Conservation (phyloP, 2,888 invertebrate genomes). For the Cheilosia grossa region DNA sequence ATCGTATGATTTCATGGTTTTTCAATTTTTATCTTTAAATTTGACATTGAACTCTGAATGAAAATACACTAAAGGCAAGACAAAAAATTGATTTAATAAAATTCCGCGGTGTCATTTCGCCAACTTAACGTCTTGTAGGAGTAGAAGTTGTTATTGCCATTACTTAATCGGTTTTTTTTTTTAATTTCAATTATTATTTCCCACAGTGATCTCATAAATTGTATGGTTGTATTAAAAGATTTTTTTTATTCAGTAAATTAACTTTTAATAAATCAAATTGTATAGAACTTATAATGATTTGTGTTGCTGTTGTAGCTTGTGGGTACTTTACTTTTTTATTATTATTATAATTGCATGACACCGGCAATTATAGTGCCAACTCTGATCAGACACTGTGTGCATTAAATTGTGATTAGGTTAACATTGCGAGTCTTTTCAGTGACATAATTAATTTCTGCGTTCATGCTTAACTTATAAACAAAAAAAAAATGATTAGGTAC, state of each 20-base stretch:
- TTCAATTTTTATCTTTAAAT: slow-evolving; percentile 28
- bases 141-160: slow-evolving; percentile 37
- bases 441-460: too few relatives aligned
- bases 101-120: slow-evolving; percentile 9
- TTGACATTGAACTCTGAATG: slow-evolving; percentile 51
- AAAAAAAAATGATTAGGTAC: too few relatives aligned
- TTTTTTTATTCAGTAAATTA: too few relatives aligned
- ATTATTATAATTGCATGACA: slow-evolving; percentile 9
- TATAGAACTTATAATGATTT: too few relatives aligned
- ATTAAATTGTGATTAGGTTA: too few relatives aligned
- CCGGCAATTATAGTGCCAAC: slow-evolving; percentile 16
- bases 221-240: too few relatives aligned
- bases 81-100: slow-evolving; percentile 2
- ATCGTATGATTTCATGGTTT: slow-evolving; percentile 9
- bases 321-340: background rate
- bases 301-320: too few relatives aligned
- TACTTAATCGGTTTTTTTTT: slow-evolving; percentile 29
- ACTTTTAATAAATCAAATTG: too few relatives aligned
- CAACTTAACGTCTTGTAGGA: slow-evolving; percentile 2
- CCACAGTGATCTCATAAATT: slow-evolving; percentile 52
- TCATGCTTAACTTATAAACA: too few relatives aligned
- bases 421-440: too few relatives aligned
- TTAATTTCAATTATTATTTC: slow-evolving; percentile 23
- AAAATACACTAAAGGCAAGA: slow-evolving; percentile 13
- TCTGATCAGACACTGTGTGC: too few relatives aligned